A percentile compares a stretch with the other conserved stretches of the same genome.
phyloP scores from a whole-genome alignment of 1,140 invertebrate species.

The Sarcophaga peregrina region DNA sequence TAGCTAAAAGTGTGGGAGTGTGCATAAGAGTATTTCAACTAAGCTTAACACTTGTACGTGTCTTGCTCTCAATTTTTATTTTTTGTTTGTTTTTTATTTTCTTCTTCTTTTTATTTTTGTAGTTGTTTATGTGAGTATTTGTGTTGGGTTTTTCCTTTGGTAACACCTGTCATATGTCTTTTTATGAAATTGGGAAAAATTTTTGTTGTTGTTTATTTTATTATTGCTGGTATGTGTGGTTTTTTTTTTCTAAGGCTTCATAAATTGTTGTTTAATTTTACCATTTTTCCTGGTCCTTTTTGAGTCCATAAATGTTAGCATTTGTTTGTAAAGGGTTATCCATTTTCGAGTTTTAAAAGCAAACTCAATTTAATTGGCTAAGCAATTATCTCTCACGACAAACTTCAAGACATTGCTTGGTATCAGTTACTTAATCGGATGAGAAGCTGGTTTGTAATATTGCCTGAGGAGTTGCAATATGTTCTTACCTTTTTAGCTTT shows the following conservation, averaged over 20 bases:
- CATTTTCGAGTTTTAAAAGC: no score
- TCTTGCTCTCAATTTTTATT: neutral
- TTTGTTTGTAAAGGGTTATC: neutral
- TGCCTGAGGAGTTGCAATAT: no score
- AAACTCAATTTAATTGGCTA: no score
- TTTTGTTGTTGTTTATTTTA: no score
- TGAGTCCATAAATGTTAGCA: neutral
- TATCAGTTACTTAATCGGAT: no score
- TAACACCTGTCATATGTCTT: slow-evolving; percentile 15
- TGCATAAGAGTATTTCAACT: neutral
- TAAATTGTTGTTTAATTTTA: slow-evolving; percentile 13
- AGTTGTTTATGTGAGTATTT: neutral
- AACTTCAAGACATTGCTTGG: no score
- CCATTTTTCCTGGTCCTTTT: neutral
- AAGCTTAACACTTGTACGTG: slow-evolving; percentile 26
- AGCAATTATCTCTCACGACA: no score
- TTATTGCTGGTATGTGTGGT: neutral
- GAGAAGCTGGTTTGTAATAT: no score
- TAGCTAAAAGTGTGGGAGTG: neutral
- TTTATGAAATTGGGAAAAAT: no score
- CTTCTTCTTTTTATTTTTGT: neutral
- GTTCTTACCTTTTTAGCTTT: no score
- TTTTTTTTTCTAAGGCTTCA: neutral
- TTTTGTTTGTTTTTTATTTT: neutral
- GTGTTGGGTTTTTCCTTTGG: neutral